Conservation (phyloP, 2,113 vertebrate species). For the Menidia beryllina region DNA sequence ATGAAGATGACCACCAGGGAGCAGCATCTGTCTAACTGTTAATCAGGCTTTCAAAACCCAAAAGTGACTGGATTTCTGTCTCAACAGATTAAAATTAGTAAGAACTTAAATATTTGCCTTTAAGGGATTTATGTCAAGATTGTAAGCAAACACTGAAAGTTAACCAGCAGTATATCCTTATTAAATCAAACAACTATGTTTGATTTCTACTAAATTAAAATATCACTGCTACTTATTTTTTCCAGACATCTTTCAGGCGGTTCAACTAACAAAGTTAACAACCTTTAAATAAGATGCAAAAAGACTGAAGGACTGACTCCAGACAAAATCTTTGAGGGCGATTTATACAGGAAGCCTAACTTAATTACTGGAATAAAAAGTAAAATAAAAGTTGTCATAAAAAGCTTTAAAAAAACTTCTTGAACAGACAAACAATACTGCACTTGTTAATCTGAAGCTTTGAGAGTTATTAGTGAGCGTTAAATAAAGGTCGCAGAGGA, state of each 20-base stretch:
- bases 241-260: too few relatives aligned
- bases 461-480: too few relatives aligned
- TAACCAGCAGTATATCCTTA: background rate
- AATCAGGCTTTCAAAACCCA: background rate
- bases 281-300: too few relatives aligned
- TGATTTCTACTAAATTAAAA: too few relatives aligned
- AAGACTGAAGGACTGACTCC: conserved; percentile 11
- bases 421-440: too few relatives aligned
- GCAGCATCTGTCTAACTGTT: conserved; percentile 20
- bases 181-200: background rate
- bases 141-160: background rate
- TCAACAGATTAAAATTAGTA: background rate
- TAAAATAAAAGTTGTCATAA: too few relatives aligned
- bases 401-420: too few relatives aligned
- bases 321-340: conserved; percentile 40
- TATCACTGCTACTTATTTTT: background rate
- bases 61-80: background rate
- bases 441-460: too few relatives aligned
- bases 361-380: too few relatives aligned
- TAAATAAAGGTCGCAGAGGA: too few relatives aligned
- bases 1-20: conserved; percentile 41
- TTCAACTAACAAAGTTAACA: background rate
- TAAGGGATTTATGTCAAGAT: background rate
- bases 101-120: background rate
- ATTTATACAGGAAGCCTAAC: conserved; percentile 23